A percentile compares a stretch with the other conserved stretches of the same genome.
These are phyloP conservation scores for Lepidonotus clava DNA, from an alignment of 2,888 invertebrate genomes.

Conservation along the genomic window DNA sequence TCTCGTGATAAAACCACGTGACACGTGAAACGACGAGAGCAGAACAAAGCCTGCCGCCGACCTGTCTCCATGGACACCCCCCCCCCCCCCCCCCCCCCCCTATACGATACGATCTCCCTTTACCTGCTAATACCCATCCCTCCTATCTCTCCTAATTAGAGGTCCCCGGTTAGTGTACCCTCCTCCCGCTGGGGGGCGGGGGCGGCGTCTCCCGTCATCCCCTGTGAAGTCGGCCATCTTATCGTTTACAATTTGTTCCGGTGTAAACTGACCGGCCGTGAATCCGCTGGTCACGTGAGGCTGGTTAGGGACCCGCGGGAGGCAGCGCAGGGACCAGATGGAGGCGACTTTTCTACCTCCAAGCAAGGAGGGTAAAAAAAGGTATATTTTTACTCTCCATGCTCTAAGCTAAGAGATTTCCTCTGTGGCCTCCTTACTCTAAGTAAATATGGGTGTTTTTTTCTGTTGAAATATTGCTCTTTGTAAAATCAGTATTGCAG, in stretches of 20 bases:
- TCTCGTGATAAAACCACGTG: slow-evolving; percentile 6
- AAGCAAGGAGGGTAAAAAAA: too few species aligned
- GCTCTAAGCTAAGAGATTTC: too few species aligned
- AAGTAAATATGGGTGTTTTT: too few species aligned
- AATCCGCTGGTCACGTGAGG: background rate
- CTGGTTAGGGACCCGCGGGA: background rate
- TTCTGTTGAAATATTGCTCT: too few species aligned
- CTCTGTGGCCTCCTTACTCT: too few species aligned
- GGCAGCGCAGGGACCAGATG: too few species aligned
- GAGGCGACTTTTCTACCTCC: too few species aligned
- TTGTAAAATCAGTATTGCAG: too few species aligned
- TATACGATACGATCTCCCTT: background rate
- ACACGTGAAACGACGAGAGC: background rate
- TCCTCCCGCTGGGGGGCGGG: too few species aligned
- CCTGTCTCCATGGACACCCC: background rate
- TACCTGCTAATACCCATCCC: background rate
- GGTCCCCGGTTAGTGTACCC: too few species aligned
- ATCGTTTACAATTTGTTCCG: background rate
- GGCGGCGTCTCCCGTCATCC: background rate
- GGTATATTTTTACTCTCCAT: too few species aligned
- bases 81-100: background rate
- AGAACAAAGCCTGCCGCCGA: background rate
- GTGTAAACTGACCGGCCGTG: background rate
- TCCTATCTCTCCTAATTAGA: background rate
- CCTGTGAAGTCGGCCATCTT: background rate